A percentile compares a stretch with the other conserved stretches of the same genome.
These are phyloP conservation scores for Vombatus ursinus DNA, from an alignment of 2,113 vertebrate genomes.

Conservation along the genomic window DNA sequence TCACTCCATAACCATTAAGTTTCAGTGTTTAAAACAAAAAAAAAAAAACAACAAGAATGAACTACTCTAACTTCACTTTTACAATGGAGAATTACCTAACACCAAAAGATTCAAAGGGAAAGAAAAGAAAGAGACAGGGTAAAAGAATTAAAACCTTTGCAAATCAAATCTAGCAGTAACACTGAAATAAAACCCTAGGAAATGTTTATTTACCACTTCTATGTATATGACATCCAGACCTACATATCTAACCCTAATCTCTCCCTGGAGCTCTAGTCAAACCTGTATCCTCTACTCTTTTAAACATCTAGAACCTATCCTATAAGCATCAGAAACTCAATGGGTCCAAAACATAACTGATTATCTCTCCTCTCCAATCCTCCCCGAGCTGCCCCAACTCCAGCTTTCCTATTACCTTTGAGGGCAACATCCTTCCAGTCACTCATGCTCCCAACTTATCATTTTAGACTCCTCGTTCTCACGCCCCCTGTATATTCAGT, in stretches of 20 bases:
- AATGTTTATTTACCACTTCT: neutral
- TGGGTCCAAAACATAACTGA: neutral
- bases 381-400: neutral
- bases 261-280: neutral
- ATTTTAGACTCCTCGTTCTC: neutral
- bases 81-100: slow-evolving; percentile 49
- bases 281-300: neutral
- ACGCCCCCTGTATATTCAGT: neutral
- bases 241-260: neutral
- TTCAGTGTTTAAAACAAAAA: too few relatives aligned
- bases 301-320: neutral
- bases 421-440: neutral
- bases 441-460: neutral
- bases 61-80: slow-evolving; percentile 54
- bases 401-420: neutral
- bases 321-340: neutral
- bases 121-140: neutral
- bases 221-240: neutral
- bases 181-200: neutral
- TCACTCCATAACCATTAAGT: neutral
- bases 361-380: neutral
- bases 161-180: slow-evolving; percentile 26
- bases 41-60: slow-evolving; percentile 9
- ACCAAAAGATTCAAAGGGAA: slow-evolving; percentile 49
- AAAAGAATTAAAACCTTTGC: slow-evolving; percentile 17